Evolutionary conservation across 1,140 invertebrate species (phyloP).

Genomic region (Calephelis virginiensis): DNA sequence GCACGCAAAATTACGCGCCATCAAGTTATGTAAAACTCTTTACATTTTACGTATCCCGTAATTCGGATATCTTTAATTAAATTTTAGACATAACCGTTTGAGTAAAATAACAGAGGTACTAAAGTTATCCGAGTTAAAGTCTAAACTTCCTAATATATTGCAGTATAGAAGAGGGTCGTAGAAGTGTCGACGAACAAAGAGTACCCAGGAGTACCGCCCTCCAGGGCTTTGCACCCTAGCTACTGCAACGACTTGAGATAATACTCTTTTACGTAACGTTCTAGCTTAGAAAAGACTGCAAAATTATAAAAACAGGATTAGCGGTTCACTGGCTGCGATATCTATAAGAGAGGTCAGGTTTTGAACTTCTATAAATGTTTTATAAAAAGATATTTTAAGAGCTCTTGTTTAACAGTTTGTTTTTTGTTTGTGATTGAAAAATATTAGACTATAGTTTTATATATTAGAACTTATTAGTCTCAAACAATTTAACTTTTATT

Average conservation of each 20-base stretch:
- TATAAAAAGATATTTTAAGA: neutral
- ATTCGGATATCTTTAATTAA: neutral
- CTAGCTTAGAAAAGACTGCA: slow-evolving; percentile 38
- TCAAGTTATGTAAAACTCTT: too few relatives aligned
- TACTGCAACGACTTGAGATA: slow-evolving; percentile 49
- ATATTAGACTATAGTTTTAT: too few relatives aligned
- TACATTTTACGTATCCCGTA: too few relatives aligned
- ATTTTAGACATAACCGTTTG: neutral
- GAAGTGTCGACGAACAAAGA: slow-evolving; percentile 49
- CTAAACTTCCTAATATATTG: slow-evolving; percentile 30
- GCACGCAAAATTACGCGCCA: too few relatives aligned
- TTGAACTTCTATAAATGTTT: slow-evolving; percentile 11
- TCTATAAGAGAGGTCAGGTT: slow-evolving; percentile 28
- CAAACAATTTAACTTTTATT: too few relatives aligned
- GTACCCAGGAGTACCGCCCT: slow-evolving; percentile 51
- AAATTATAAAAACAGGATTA: slow-evolving; percentile 42
- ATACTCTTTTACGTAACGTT: slow-evolving; percentile 59
- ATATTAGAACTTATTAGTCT: too few relatives aligned
- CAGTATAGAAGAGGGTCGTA: slow-evolving; percentile 25
- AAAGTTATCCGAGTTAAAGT: slow-evolving; percentile 11
- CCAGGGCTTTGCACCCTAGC: slow-evolving; percentile 51
- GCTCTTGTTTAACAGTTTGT: too few relatives aligned
- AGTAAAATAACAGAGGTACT: slow-evolving; percentile 3
- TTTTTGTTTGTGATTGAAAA: too few relatives aligned
- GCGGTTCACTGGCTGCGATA: slow-evolving; percentile 30